Evolutionary conservation across 2,797 vertebrate species (phyloP).

Genomic region (Sylvilagus floridanus): DNA sequence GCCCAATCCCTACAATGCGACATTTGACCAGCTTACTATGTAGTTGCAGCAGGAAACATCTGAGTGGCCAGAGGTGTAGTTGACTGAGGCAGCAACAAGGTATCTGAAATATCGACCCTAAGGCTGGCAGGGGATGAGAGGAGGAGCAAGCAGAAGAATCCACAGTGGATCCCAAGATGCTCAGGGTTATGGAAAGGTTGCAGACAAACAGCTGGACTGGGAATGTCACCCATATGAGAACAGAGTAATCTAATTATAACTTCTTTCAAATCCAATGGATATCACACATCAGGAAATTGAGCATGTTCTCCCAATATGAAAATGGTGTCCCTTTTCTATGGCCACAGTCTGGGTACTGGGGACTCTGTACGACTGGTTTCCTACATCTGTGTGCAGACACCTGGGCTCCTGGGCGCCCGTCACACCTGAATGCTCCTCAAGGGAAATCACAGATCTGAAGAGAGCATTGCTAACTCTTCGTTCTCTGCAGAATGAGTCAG

Average conservation of each 20-base stretch:
- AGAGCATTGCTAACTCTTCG: not conserved
- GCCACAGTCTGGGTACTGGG: not conserved
- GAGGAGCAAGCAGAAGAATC: not conserved
- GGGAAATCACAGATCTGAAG: not conserved
- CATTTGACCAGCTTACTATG: not conserved
- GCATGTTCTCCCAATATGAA: not conserved
- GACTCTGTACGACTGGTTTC: not conserved
- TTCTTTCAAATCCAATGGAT: not conserved
- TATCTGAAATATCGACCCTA: not conserved
- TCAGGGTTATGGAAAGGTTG: not conserved
- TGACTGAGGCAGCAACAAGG: not conserved
- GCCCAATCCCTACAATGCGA: not conserved
- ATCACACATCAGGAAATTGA: not conserved
- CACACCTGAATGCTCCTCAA: not conserved
- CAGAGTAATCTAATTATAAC: not conserved
- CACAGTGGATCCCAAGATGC: no score
- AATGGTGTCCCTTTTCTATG: not conserved
- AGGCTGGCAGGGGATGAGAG: not conserved
- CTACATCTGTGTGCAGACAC: no score
- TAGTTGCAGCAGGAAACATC: not conserved
- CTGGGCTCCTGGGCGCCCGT: rapidly evolving
- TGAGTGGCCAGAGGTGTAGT: not conserved
- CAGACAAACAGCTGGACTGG: not conserved
- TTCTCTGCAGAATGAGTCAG: not conserved
- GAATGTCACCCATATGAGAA: not conserved